phyloP scores from a whole-genome alignment of 2,797 vertebrate genomes.

The Hylomyscus alleni region DNA sequence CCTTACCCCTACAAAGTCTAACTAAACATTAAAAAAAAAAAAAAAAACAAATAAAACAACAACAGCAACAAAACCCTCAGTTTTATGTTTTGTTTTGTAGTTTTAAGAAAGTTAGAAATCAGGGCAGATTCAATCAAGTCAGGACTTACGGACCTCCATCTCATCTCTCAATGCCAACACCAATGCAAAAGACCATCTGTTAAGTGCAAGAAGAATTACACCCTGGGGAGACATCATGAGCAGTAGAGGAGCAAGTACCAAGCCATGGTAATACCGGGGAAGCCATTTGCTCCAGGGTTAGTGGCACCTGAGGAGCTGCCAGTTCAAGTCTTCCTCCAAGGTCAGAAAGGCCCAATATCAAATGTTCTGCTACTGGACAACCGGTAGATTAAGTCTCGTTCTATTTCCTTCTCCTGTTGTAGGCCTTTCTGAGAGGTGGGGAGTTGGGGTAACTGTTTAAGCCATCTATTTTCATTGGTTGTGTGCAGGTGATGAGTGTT shows the following conservation, averaged over 20 bases:
- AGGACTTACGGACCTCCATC: neutral
- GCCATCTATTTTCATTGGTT: neutral
- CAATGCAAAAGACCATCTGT: neutral
- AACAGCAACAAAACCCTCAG: neutral
- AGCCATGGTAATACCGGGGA: neutral
- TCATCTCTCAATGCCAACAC: neutral
- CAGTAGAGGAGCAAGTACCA: too few species aligned
- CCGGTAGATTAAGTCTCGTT: neutral
- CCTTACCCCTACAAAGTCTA: neutral
- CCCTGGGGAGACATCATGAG: neutral
- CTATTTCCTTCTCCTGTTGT: neutral
- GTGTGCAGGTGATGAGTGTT: neutral
- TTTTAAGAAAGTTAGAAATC: constrained; percentile 48
- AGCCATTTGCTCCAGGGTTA: neutral
- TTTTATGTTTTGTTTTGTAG: neutral
- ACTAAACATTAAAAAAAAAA: neutral
- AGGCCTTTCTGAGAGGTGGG: neutral
- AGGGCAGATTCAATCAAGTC: neutral
- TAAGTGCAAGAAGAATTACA: neutral
- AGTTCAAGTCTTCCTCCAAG: constrained; percentile 1
- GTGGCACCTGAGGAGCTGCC: neutral
- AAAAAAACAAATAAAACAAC: neutral
- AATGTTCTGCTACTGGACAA: neutral
- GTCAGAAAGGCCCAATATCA: neutral
- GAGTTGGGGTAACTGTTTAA: neutral